phyloP scores from a whole-genome alignment of 1,140 invertebrate species.

The Zaprionus tsacasi region DNA sequence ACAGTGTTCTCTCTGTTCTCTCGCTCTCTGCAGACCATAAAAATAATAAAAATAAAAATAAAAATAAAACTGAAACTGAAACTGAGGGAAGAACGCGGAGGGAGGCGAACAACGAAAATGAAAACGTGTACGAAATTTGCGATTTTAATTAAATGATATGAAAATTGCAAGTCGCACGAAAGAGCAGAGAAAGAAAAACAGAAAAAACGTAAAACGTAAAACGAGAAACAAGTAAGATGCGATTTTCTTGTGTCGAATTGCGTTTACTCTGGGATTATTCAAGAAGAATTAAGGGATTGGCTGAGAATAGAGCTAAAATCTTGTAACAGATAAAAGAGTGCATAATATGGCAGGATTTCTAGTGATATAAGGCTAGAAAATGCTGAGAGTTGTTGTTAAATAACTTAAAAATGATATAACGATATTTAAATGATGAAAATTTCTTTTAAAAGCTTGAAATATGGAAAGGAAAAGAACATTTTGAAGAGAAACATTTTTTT shows the following conservation, averaged over 20 bases:
- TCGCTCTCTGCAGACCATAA: constrained; percentile 47
- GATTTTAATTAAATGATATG: constrained; percentile 83
- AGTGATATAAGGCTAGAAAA: background rate
- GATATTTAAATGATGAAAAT: no score
- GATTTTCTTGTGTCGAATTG: background rate
- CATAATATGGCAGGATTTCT: no score
- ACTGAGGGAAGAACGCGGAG: background rate
- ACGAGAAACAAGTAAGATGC: constrained; percentile 13
- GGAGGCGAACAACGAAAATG: constrained; percentile 59
- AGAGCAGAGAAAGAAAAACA: constrained; percentile 18
- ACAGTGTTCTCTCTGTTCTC: constrained; percentile 25
- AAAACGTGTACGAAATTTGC: constrained; percentile 82
- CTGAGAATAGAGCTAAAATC: background rate
- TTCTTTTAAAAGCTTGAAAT: no score
- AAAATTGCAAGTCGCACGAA: constrained; percentile 74
- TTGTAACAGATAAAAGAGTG: background rate
- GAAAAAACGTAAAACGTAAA: constrained; percentile 20
- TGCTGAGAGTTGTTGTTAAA: background rate
- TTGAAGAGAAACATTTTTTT: no score
- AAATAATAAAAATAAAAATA: constrained; percentile 76
- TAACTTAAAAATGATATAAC: no score
- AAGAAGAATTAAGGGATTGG: background rate
- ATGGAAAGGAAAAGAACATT: no score
- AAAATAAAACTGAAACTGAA: constrained; percentile 52
- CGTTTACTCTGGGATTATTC: constrained; percentile 15